Evolutionary conservation across 2,888 invertebrate species (phyloP).

Genomic region (Xanthia togata): DNA sequence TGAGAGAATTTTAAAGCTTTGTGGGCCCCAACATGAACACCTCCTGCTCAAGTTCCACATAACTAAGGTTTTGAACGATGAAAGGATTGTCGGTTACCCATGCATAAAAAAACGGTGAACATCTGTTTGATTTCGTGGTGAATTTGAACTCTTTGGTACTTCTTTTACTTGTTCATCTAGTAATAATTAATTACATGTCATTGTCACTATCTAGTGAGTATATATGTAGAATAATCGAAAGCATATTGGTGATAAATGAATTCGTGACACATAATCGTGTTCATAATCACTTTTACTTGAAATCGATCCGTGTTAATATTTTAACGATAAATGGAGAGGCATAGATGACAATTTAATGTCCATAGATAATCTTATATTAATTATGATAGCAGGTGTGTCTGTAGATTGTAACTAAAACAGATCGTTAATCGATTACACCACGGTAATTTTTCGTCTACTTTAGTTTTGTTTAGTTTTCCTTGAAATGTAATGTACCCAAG

Average conservation of each 20-base stretch:
- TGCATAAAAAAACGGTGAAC: neutral
- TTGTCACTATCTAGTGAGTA: too few species aligned
- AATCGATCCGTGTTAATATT: slow-evolving; percentile 20
- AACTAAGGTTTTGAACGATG: neutral
- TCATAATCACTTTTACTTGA: slow-evolving; percentile 46
- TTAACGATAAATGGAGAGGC: slow-evolving; percentile 20
- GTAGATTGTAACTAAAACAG: slow-evolving; percentile 38
- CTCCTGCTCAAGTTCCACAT: neutral
- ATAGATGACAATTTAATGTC: slow-evolving; percentile 36
- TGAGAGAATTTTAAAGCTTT: neutral
- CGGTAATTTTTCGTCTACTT: slow-evolving; percentile 48
- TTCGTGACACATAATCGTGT: slow-evolving; percentile 22
- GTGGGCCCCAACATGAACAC: neutral
- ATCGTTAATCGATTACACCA: slow-evolving; percentile 56
- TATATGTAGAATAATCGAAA: slow-evolving; percentile 25
- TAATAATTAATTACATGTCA: slow-evolving; percentile 1
- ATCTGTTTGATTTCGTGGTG: neutral
- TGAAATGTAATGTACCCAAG: slow-evolving; percentile 22
- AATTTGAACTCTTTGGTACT: neutral
- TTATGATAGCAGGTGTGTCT: slow-evolving; percentile 38
- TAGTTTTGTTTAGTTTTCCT: slow-evolving; percentile 46
- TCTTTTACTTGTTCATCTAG: neutral
- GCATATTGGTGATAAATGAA: slow-evolving; percentile 25
- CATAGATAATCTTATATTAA: slow-evolving; percentile 37
- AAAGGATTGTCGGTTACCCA: neutral